Percentiles rank a stretch among this genome's conserved stretches.
Evolutionary conservation across 2,888 invertebrate species (phyloP).

Genomic region (Melanchra persicariae): DNA sequence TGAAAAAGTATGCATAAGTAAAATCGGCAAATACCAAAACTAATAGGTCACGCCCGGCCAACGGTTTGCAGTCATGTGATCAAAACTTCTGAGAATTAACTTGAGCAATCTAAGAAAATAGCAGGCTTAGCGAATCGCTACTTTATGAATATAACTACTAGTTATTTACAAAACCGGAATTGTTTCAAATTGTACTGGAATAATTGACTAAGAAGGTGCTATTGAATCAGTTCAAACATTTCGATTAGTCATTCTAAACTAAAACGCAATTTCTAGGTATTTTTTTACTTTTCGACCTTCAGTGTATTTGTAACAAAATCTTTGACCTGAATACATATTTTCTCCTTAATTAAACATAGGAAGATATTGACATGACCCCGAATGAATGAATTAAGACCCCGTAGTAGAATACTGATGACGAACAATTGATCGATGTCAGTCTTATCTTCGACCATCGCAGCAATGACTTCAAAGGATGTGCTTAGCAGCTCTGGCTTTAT

Average conservation of each 20-base stretch:
- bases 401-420: background rate
- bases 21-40: slow-evolving; percentile 58
- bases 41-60: slow-evolving; percentile 55
- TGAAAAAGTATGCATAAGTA: slow-evolving; percentile 41
- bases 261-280: background rate
- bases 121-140: slow-evolving; percentile 38
- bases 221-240: slow-evolving; percentile 10
- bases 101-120: slow-evolving; percentile 62
- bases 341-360: too few relatives aligned
- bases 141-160: slow-evolving; percentile 43
- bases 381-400: too few relatives aligned
- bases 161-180: slow-evolving; percentile 24
- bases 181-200: slow-evolving; percentile 24
- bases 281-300: background rate
- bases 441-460: background rate
- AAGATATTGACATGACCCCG: background rate
- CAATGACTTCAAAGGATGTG: background rate
- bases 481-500: background rate
- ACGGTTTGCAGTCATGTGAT: slow-evolving; percentile 57
- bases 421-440: background rate
- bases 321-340: slow-evolving; percentile 10
- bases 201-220: slow-evolving; percentile 9
- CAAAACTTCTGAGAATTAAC: slow-evolving; percentile 56
- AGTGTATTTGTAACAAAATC: background rate
- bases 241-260: slow-evolving; percentile 1